phyloP scores from a whole-genome alignment of 2,888 invertebrate species.

The Leptura quadrifasciata region DNA sequence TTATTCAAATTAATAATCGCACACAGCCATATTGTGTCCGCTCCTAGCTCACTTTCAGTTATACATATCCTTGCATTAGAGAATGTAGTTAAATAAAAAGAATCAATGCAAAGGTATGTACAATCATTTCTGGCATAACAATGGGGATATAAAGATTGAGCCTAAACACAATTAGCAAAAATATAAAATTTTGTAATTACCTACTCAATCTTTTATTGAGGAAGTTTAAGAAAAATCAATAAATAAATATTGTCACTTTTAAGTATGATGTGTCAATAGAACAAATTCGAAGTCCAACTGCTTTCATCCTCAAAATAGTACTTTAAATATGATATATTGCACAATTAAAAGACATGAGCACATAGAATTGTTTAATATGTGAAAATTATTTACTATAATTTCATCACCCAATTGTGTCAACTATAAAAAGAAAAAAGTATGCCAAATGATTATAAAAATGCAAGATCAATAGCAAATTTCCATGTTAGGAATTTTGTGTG shows the following conservation, averaged over 20 bases:
- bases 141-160: conserved; percentile 11
- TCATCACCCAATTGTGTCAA: no score
- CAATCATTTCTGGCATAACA: conserved; percentile 23
- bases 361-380: no score
- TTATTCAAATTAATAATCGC: conserved; percentile 74
- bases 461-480: no score
- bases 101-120: conserved; percentile 35
- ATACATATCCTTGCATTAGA: conserved; percentile 44
- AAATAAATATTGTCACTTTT: conserved; percentile 15
- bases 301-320: no score
- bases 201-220: conserved; percentile 29
- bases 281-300: no score
- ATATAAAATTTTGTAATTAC: conserved; percentile 6
- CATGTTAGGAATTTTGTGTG: no score
- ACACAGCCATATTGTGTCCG: conserved; percentile 62
- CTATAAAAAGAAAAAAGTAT: no score
- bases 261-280: neutral
- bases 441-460: no score
- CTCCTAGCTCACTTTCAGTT: conserved; percentile 65
- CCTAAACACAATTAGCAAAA: neutral
- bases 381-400: no score
- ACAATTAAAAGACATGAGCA: no score
- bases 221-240: conserved; percentile 15
- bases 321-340: no score
- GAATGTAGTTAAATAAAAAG: conserved; percentile 34